A percentile compares a stretch with the other conserved stretches of the same genome.
Conservation (phyloP, 2,797 vertebrate genomes). For the Tympanoctomys barrerae region DNA sequence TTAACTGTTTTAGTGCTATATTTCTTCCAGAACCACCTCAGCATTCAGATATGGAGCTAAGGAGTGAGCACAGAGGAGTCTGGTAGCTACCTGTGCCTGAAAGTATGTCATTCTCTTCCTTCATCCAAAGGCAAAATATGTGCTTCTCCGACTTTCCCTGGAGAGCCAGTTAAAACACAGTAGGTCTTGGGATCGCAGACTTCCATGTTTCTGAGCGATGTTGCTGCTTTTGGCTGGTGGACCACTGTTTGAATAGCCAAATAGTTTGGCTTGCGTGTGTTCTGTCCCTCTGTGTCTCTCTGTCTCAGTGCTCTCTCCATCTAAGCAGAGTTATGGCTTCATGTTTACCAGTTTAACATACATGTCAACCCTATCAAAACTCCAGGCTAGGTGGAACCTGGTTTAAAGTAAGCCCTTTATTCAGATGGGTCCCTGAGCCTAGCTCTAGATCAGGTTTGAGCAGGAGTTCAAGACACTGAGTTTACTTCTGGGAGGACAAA, state of each 20-base stretch:
- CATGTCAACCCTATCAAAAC: neutral
- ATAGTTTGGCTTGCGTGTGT: too few species aligned
- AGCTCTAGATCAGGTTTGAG: neutral
- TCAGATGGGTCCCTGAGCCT: neutral
- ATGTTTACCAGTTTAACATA: neutral
- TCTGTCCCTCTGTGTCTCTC: neutral
- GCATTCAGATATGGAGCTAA: neutral
- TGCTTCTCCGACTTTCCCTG: neutral
- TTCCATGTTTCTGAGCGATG: neutral
- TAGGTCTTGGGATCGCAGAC: neutral
- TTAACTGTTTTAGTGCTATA: neutral
- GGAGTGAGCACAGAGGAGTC: neutral
- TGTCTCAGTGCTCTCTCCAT: neutral
- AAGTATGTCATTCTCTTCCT: neutral
- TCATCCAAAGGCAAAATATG: neutral
- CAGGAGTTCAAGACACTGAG: neutral
- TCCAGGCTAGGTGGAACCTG: neutral
- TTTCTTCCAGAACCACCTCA: neutral
- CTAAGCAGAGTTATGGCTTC: neutral
- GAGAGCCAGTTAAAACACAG: neutral
- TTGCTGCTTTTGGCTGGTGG: neutral
- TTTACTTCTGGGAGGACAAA: neutral
- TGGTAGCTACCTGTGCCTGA: neutral
- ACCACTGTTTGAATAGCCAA: neutral
- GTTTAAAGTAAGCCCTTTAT: neutral